Evolutionary conservation across 2,888 invertebrate genomes (phyloP), one percentile per base, ranked within the genome.

Genomic region (Drosophila demipolita): DNA sequence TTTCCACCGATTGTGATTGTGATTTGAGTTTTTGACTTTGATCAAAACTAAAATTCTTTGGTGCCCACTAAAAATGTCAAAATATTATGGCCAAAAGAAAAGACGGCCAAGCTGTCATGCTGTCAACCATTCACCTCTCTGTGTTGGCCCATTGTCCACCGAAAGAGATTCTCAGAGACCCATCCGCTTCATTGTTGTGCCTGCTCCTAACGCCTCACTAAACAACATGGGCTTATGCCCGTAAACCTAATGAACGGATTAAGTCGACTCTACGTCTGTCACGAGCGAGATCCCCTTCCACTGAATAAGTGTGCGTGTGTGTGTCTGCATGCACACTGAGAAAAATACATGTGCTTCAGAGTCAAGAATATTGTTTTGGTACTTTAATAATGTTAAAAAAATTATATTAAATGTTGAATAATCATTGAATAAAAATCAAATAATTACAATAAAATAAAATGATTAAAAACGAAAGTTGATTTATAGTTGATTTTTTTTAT

Each of bases 161-260:
- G 4, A 29, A 63, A 49, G 52, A 36, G 50, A 26, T 40, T 54
- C 26, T 49, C 60, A 26, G 42, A 64, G 49, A 40, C 11, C 42
- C 54, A 67, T 66, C 58, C 55, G 64, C 23, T 62, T 73, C 55
- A 87, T 85, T 87, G 83, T 86, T 82, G 65, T 76, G 53, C 45
- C 23, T 69, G 63, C 77, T 75, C 86, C 88, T 87, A 88, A 88
- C 88, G 85, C 83, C 82, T 85, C 82, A 80, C 84, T 83, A 80
- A 82, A 88, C 78, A 89, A 82, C 88, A 82, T 68, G 83, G 75
- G 80, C 86, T 89, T 89, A 90, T 84, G 87, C 67, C 85, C 82
- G 82, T 82, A 87, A 87, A 81, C 82, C 83, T 87, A 91, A 90
- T 91, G 90, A 89, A 90, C 91, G 90, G 90, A 91, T 90, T 91